Percentiles rank a stretch among this genome's conserved stretches.
These are phyloP conservation scores for Sternotherus odoratus DNA, from an alignment of 2,797 vertebrate species.

Conservation along the genomic window DNA sequence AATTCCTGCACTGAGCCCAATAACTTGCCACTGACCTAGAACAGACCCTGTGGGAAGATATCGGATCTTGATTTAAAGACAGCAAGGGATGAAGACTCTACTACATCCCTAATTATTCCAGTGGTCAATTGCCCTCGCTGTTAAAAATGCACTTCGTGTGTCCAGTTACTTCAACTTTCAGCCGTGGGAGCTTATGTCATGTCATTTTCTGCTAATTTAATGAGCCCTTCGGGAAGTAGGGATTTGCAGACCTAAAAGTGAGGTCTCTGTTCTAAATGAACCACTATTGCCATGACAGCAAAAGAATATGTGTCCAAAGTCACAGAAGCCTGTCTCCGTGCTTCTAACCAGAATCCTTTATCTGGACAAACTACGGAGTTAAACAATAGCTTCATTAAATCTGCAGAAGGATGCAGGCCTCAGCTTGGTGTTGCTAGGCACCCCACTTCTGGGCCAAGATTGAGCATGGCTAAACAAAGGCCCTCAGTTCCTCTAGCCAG, in stretches of 20 bases:
- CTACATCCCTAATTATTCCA: background rate
- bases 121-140: background rate
- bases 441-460: background rate
- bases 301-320: background rate
- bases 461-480: background rate
- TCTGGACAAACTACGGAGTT: background rate
- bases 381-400: background rate
- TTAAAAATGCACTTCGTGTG: background rate
- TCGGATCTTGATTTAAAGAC: background rate
- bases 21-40: rapidly evolving
- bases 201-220: slow-evolving; percentile 4
- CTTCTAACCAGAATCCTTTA: background rate
- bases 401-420: background rate
- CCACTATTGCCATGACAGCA: background rate
- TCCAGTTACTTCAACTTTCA: slow-evolving; percentile 11
- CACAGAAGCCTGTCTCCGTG: background rate
- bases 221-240: background rate
- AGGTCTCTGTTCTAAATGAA: slow-evolving; percentile 6
- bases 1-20: background rate
- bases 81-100: background rate
- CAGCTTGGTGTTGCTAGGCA: background rate
- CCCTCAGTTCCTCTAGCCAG: background rate
- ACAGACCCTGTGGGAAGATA: background rate
- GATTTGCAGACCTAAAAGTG: background rate
- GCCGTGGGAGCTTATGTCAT: background rate